Conservation (phyloP, 2,113 vertebrate species). For the Sebastes schlegelii region DNA sequence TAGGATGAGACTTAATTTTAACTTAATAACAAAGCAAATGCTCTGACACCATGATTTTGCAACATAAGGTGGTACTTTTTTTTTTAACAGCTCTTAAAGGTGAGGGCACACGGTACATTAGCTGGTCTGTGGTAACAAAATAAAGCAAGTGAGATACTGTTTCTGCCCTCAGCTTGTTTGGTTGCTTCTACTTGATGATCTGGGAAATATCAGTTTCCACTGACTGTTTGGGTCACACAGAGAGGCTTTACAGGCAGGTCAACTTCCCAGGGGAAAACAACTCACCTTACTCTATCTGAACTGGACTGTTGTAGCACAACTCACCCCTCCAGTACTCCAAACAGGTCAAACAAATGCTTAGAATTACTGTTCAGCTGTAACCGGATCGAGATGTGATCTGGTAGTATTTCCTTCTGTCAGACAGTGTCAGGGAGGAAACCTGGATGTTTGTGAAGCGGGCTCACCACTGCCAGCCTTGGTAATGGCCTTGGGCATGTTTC, state of each 20-base stretch:
- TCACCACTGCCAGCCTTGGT: conserved; percentile 86
- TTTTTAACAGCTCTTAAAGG: background rate
- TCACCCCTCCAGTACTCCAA: conserved; percentile 2
- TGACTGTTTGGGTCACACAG: background rate
- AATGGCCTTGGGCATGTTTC: conserved; percentile 80
- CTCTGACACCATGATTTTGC: conserved; percentile 24
- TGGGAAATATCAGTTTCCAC: background rate
- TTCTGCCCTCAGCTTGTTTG: background rate
- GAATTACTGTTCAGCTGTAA: conserved; percentile 35
- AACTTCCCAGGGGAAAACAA: background rate
- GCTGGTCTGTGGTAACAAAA: background rate
- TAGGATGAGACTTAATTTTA: conserved; percentile 19
- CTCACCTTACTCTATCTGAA: conserved; percentile 5
- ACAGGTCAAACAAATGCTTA: conserved; percentile 33
- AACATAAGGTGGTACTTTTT: conserved; percentile 7
- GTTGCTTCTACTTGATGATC: conserved; percentile 4
- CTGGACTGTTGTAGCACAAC: background rate
- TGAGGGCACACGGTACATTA: background rate
- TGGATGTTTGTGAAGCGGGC: conserved; percentile 68
- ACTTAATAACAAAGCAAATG: conserved; percentile 34
- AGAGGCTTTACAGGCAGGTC: conserved; percentile 1
- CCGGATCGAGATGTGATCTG: conserved; percentile 24
- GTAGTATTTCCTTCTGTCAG: conserved; percentile 43
- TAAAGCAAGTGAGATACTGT: background rate
- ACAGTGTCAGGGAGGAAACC: conserved; percentile 30